A percentile compares a stretch with the other conserved stretches of the same genome.
phyloP scores from a whole-genome alignment of 2,113 vertebrate genomes.

The Grammomys surdaster region DNA sequence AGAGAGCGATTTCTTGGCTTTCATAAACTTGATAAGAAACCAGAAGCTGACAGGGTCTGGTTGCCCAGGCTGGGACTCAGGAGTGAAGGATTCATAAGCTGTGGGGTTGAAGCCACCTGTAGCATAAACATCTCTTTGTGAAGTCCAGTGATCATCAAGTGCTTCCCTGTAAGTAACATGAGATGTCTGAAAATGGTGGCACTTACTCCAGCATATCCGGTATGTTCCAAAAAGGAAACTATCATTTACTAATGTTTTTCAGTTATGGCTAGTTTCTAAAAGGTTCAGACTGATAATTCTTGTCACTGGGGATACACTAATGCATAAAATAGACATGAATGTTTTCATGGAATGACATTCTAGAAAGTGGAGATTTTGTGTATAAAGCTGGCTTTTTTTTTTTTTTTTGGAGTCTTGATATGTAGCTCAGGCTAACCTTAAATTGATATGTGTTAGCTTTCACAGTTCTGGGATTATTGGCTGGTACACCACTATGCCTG shows the following conservation, averaged over 20 bases:
- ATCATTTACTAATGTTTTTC: not conserved
- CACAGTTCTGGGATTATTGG: not conserved
- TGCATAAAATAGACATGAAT: not conserved
- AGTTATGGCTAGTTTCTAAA: not conserved
- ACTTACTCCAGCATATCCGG: not conserved
- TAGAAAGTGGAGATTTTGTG: not conserved
- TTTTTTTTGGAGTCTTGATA: not conserved
- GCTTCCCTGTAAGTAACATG: not conserved
- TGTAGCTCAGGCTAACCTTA: not conserved
- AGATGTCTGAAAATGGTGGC: not conserved
- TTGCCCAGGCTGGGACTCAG: not conserved
- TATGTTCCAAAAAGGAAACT: not conserved
- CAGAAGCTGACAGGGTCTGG: not conserved
- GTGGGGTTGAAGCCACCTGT: not conserved
- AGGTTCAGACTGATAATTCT: not conserved
- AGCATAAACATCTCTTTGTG: not conserved
- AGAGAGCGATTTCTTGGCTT: not conserved
- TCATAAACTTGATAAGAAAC: not conserved
- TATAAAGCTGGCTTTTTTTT: not conserved
- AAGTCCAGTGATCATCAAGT: not conserved
- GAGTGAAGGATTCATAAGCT: not conserved
- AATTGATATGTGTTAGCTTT: not conserved
- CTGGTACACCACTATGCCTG: not conserved
- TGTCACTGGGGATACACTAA: not conserved
- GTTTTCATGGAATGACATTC: not conserved